Conservation (phyloP, 1,140 invertebrate genomes). For the Portunus trituberculatus region DNA sequence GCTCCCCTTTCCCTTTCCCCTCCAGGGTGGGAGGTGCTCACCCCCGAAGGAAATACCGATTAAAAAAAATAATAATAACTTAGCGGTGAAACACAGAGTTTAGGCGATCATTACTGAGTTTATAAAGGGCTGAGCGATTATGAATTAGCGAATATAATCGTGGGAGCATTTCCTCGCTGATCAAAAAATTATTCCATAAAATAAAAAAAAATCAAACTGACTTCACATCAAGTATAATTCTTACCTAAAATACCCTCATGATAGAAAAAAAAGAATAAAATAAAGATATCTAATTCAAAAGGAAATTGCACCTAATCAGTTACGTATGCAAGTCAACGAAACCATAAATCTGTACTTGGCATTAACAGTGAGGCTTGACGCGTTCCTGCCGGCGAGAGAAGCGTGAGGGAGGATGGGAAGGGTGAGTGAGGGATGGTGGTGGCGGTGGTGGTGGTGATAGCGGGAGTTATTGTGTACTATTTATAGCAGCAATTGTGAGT, state of each 20-base stretch:
- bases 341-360: not conserved
- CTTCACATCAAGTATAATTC: no score
- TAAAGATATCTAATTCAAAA: not conserved
- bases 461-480: not conserved
- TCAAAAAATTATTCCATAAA: no score
- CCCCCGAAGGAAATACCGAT: not conserved
- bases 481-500: not conserved
- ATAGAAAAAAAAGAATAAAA: not conserved
- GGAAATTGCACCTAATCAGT: not conserved
- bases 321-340: not conserved
- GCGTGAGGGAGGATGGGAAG: not conserved
- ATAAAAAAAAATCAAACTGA: no score
- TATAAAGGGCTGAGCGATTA: no score
- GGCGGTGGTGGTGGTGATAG: not conserved
- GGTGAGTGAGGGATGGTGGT: not conserved
- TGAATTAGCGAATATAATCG: no score
- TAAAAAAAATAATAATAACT: no score
- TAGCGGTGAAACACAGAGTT: not conserved
- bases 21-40: not conserved
- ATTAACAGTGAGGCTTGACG: not conserved
- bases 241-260: no score
- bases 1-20: not conserved
- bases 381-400: slow-evolving; percentile 22
- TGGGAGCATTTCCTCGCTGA: no score
- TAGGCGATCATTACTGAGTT: not conserved